Conservation (phyloP, 2,113 vertebrate species). For the Phylloscopus trochiloides region DNA sequence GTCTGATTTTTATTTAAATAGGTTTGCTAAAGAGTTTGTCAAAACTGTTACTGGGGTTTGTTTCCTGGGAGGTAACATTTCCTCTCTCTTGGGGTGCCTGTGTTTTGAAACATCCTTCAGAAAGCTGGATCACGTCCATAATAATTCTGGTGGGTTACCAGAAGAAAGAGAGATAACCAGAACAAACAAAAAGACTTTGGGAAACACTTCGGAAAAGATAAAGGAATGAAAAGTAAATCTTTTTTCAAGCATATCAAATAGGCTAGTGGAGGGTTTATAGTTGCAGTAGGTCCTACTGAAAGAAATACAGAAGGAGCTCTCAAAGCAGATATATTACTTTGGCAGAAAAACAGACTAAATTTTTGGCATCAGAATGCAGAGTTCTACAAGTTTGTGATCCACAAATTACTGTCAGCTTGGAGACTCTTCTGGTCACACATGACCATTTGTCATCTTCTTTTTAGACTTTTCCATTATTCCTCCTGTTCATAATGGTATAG, state of each 20-base stretch:
- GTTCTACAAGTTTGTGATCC: background rate
- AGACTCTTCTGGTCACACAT: background rate
- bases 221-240: background rate
- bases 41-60: background rate
- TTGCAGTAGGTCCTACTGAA: background rate
- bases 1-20: background rate
- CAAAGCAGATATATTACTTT: background rate
- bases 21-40: background rate
- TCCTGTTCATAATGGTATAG: background rate
- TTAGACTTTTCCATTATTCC: background rate
- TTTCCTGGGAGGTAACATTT: background rate
- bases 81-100: background rate
- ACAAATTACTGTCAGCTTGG: background rate
- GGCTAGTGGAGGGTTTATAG: background rate
- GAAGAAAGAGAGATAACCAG: background rate
- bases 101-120: background rate
- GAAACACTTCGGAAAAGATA: background rate
- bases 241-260: background rate
- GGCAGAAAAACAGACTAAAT: background rate
- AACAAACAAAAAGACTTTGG: background rate
- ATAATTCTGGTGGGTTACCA: background rate
- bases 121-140: background rate
- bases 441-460: background rate
- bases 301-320: background rate
- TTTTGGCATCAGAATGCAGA: background rate